Evolutionary conservation across 2,113 vertebrate genomes (phyloP), one percentile per base, ranked within the genome.

Genomic region (Thryonomys swinderianus): DNA sequence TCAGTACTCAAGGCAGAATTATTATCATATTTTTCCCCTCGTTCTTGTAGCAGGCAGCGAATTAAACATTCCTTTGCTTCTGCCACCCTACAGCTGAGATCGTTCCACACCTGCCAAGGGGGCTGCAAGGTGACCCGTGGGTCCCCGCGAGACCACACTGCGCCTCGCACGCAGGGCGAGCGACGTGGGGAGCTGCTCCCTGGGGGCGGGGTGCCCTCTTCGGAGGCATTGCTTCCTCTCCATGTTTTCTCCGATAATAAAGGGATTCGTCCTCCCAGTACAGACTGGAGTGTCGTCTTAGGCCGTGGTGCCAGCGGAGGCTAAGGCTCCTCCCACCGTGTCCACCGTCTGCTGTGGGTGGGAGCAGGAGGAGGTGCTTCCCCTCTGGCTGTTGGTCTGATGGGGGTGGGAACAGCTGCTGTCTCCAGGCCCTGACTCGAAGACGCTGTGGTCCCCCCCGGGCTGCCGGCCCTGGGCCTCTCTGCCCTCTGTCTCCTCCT

Each of bases 31-130:
- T 82, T 86, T 76, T 3, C 73, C 94, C 67, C 80, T 87, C 23
- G 78, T 80, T 97, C 96, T 96, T 53, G 92, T 81, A 81, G 48
- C 5, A 32, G 76, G 89, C 80, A 96, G 97, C 94, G 97, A 97
- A 98, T 97, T 85, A 96, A 95, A 94, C 93, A n/a, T 96, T 96
- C 79, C 92, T 95, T 93, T 67, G 48, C 17, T 34, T 14, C 27
- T 45, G 55, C 42, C 40, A 37, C 9, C 91, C 80, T 91, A 74
- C 91, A 95, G 84, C 17, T 0, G 13, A 6, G 7, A 13, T 80
- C 37, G 25, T 85, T 81, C 76, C 25, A 30, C 85, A 88, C 94
- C 96, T 94, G 96, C 57, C 88, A 0, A 34, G 40, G 0, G 80
- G 82, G 30, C 88, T 85, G 2, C 0, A 84, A 90, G 94, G 67